Evolutionary conservation across 2,113 vertebrate species (phyloP).

Genomic region (Syngnathus floridae): DNA sequence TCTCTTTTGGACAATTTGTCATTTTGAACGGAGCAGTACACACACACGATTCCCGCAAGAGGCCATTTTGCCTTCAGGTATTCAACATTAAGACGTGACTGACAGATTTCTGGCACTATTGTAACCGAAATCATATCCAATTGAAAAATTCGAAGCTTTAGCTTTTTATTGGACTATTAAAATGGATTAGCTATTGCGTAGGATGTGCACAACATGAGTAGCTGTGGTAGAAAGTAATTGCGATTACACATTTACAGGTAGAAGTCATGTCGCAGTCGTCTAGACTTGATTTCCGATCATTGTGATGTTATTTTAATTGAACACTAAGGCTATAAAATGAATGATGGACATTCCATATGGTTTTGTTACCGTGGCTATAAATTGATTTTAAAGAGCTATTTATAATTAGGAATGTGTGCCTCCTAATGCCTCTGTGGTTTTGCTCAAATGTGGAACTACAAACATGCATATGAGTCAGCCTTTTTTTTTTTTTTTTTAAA

Average conservation of each 20-base stretch:
- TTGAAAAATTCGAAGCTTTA: not conserved
- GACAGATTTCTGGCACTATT: not conserved
- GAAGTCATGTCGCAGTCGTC: not conserved
- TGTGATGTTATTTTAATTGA: not conserved
- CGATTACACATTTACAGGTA: not conserved
- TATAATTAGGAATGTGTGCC: not conserved
- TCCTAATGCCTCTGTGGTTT: constrained; percentile 31
- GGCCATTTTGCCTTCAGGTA: no score
- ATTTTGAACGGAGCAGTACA: constrained; percentile 44
- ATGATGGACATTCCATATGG: not conserved
- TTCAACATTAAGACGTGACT: not conserved
- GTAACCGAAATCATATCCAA: not conserved
- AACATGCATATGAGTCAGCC: constrained; percentile 37
- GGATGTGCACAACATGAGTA: not conserved
- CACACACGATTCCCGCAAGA: no score
- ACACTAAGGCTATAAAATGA: not conserved
- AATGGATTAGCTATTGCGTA: not conserved
- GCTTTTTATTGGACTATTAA: not conserved
- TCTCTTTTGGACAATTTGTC: constrained; percentile 54
- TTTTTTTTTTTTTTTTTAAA: constrained; percentile 20
- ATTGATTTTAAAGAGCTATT: constrained; percentile 3
- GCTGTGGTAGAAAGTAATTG: not conserved
- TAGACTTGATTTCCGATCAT: not conserved
- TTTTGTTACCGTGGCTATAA: not conserved
- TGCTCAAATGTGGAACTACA: constrained; percentile 2